Base-by-base conservation (phyloP, 2,888 invertebrate genomes). In the Lydus trimaculatus region DNA sequence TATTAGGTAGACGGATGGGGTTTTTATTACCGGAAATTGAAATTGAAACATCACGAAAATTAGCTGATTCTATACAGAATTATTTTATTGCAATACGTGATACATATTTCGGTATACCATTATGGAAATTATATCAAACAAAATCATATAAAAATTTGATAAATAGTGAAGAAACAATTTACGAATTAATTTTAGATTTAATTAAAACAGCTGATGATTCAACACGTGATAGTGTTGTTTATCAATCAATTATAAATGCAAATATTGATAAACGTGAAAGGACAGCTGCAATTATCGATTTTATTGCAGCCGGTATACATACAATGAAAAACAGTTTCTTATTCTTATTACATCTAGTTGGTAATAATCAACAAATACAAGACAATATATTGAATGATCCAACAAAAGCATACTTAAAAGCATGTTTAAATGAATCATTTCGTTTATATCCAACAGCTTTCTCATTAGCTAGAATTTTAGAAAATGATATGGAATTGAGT, bases 221-320 rank as follows among this genome's bases (percentile, higher is more conserved):
- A 66, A 86, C 85, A 9, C 85, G 87, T 43, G 91, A 90, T 23
- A 87, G 89, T 20, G 91, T 91, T 77, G 91, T 95, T 61, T 94
- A 95, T 80, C 88, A 91, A 66, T 92, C 91, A 67, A 92, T 95
- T 69, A 85, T 95, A 59, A 88, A 90, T 52, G 91, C 93, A 59
- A 89, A 89, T 69, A 85, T 95, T 58, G 94, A 95, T 79, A 89
- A 91, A 79, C 87, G 91, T 62, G 95, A 96, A 80, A 94, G 95
- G 84, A 94, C 93, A 80, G 93, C 94, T 0, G 94, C 93, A 0
- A 91, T 95, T 64, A 92, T 95, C 58, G 95, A 96, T 85, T 94
- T 95, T 79, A 92, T 95, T 76, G 92, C 94, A 8, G 94, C 95
- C 39, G 95, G 95, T 60, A 95, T 95, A 80, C 94, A 94, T 83